phyloP scores from a whole-genome alignment of 2,888 invertebrate genomes.

The Tryphoninae sp. region DNA sequence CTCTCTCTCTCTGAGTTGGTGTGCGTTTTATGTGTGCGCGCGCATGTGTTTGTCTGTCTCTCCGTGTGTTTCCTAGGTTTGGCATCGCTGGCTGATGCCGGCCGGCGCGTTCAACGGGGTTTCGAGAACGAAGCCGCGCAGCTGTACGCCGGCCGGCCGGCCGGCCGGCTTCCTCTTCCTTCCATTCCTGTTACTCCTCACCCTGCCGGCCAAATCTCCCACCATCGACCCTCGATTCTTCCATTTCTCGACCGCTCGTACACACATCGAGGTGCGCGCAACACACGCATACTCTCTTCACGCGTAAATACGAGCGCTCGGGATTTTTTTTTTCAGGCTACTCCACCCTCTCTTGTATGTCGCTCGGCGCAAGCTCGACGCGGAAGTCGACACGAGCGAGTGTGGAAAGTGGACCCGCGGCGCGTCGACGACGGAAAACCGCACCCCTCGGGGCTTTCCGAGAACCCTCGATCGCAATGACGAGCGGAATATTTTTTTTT shows the following conservation, averaged over 20 bases:
- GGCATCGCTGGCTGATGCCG: constrained; percentile 21
- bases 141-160: constrained; percentile 43
- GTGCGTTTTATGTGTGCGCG: constrained; percentile 7
- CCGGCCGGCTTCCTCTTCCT: constrained; percentile 47
- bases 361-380: neutral
- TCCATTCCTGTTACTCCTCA: neutral
- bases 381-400: constrained; percentile 24
- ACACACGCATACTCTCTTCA: neutral
- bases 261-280: neutral
- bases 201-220: no score
- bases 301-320: constrained; percentile 15
- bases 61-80: constrained; percentile 9
- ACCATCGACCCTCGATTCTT: no score
- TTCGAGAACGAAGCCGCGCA: constrained; percentile 65
- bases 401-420: neutral
- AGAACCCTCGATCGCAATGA: neutral
- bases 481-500: neutral
- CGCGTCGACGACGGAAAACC: neutral
- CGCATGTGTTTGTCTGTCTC: no score
- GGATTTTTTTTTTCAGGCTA: constrained; percentile 38
- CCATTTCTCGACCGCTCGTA: no score
- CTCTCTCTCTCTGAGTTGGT: neutral
- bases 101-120: constrained; percentile 67
- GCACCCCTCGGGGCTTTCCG: neutral
- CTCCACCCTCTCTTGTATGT: constrained; percentile 16